Conservation (phyloP, 2,113 vertebrate genomes). For the Regulus satrapa region DNA sequence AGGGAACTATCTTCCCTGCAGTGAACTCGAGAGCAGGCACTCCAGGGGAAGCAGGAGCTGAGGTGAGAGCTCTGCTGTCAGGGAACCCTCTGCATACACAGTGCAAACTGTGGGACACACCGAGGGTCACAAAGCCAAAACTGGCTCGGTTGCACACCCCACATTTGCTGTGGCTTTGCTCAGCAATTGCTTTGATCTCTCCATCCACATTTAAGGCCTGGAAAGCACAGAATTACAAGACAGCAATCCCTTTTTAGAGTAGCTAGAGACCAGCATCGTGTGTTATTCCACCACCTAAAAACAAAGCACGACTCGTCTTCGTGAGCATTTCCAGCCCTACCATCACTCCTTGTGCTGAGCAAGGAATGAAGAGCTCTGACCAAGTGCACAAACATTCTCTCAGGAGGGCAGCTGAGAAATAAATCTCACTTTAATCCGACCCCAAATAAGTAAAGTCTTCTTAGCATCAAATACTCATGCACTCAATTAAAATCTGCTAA, state of each 20-base stretch:
- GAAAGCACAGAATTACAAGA: conserved; percentile 12
- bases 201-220: background rate
- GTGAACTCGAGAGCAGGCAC: background rate
- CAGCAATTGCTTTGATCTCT: background rate
- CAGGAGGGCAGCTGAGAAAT: background rate
- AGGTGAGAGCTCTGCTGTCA: background rate
- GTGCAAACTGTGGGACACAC: background rate
- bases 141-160: background rate
- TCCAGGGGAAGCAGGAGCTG: background rate
- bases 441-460: background rate
- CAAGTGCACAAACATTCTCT: background rate
- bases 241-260: background rate
- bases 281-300: background rate
- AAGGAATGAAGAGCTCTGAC: background rate
- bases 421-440: background rate
- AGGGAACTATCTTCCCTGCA: background rate
- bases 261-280: background rate
- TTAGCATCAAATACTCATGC: background rate
- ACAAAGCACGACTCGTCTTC: background rate
- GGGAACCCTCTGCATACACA: background rate
- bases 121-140: background rate
- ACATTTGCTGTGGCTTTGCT: background rate
- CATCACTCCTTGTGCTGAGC: background rate
- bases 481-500: background rate
- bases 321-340: background rate